Conservation (phyloP, 2,888 invertebrate species). For the Chrysopilus asiliformis region DNA sequence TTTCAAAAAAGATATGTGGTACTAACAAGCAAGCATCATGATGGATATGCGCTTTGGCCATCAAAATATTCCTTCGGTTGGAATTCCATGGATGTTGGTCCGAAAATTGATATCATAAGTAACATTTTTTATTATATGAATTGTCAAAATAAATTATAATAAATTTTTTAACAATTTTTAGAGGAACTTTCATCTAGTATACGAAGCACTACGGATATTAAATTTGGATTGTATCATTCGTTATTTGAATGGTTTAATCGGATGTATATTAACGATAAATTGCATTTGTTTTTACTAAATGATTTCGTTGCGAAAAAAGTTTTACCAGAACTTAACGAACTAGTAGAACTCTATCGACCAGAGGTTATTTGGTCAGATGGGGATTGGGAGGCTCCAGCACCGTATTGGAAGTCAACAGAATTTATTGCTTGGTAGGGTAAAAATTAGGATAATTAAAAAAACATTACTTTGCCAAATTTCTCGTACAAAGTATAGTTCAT, state of each 20-base stretch:
- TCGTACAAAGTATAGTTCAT: too few species aligned
- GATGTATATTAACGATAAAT: constrained; percentile 57
- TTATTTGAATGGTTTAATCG: constrained; percentile 83
- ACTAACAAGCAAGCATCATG: constrained; percentile 78
- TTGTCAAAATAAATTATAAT: neutral
- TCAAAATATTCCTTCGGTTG: constrained; percentile 69
- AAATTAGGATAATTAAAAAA: too few species aligned
- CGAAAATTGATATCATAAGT: constrained; percentile 62
- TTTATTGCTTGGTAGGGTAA: constrained; percentile 59
- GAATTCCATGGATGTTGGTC: constrained; percentile 70
- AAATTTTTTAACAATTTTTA: constrained; percentile 16
- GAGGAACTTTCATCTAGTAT: constrained; percentile 10
- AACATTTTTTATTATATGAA: constrained; percentile 2
- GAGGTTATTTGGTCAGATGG: constrained; percentile 90
- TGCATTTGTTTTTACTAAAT: constrained; percentile 45
- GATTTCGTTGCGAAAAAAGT: constrained; percentile 57
- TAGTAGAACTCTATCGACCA: constrained; percentile 53
- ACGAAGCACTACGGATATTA: constrained; percentile 4
- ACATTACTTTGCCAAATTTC: too few species aligned
- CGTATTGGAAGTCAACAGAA: constrained; percentile 73
- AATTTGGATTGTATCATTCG: constrained; percentile 6
- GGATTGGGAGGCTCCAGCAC: constrained; percentile 77
- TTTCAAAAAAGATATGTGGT: constrained; percentile 53
- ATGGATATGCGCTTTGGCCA: constrained; percentile 77
- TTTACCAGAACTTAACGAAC: constrained; percentile 69